Base-by-base conservation (phyloP, 30 jellyfish, hydroid and myxozoan genomes). In the Hydractinia echinata region DNA sequence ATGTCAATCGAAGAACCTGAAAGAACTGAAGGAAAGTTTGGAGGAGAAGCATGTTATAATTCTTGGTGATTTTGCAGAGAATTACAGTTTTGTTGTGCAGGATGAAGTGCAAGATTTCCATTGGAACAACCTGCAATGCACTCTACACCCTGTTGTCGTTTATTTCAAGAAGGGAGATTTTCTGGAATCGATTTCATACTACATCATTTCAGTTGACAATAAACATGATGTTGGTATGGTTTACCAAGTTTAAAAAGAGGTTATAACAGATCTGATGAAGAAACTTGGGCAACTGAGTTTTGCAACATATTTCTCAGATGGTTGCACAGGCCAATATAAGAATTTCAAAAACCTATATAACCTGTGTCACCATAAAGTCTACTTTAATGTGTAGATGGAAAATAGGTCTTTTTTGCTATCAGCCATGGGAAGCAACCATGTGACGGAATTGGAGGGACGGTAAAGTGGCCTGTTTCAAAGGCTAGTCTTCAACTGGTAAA, bases 391-490 rank as follows among this genome's bases (percentile, higher is more conserved):
- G 44, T 53, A 39, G 83, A 61, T 6, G 94, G 94, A 74, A 67
- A 67, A 19, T 79, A 95, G 97, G 51, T 62, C 20, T 87, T 87
- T 61, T 87, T 87, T 73, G 95, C 95, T 14, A 87, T 88, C 30
- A 81, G 95, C 5, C 95, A 87, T 87, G 92, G 91, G 79, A 87
- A 83, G 87, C 89, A 89, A 61, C 82, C 89, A 16, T 87, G 95
- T 66, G 92, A 87, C 82, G 95, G 95, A n/a, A 53, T 88, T 21
- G 94, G 94, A 6, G 96, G 96, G 55, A 88, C 96, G 4, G 96
- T 88, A 8, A 88, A 88, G 80, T 58, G 94, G 53, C 18, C 80
- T 20, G 61, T 85, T 67, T 55, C 88, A 49, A 74, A 76, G 55
- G 95, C 91, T 15, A 87, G 95, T 68, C 72, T 87, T 72, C 92